phyloP scores from a whole-genome alignment of 2,888 invertebrate genomes.

The Oeneis ivallda region DNA sequence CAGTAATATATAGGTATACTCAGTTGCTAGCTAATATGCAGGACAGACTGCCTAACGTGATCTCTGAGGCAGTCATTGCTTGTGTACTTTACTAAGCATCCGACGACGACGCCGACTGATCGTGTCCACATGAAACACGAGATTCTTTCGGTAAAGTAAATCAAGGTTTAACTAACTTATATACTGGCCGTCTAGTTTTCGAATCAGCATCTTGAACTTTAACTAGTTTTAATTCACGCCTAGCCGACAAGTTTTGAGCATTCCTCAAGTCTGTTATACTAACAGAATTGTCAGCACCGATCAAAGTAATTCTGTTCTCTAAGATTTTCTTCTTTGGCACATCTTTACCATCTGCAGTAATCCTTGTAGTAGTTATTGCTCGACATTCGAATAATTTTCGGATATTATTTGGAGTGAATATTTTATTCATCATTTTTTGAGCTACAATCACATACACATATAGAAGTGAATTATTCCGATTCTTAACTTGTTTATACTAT shows the following conservation, averaged over 20 bases:
- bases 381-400: constrained; percentile 55
- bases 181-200: constrained; percentile 85
- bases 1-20: too few species aligned
- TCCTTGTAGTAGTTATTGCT: constrained; percentile 52
- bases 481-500: too few species aligned
- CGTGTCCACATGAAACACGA: too few species aligned
- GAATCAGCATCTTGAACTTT: constrained; percentile 85
- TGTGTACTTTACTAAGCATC: too few species aligned
- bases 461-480: too few species aligned
- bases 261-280: constrained; percentile 84
- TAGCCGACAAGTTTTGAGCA: constrained; percentile 85
- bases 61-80: too few species aligned
- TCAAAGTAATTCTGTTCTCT: constrained; percentile 83
- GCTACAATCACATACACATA: background rate
- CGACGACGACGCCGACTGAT: too few species aligned
- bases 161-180: constrained; percentile 72
- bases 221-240: constrained; percentile 85
- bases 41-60: too few species aligned
- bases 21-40: too few species aligned
- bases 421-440: constrained; percentile 53
- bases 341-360: constrained; percentile 69
- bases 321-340: constrained; percentile 67
- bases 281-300: constrained; percentile 81
- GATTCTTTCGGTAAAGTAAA: too few species aligned
- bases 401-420: constrained; percentile 49